Evolutionary conservation across 2,113 vertebrate species (phyloP), one percentile per base, ranked within the genome.

Genomic region (Heterotis niloticus): DNA sequence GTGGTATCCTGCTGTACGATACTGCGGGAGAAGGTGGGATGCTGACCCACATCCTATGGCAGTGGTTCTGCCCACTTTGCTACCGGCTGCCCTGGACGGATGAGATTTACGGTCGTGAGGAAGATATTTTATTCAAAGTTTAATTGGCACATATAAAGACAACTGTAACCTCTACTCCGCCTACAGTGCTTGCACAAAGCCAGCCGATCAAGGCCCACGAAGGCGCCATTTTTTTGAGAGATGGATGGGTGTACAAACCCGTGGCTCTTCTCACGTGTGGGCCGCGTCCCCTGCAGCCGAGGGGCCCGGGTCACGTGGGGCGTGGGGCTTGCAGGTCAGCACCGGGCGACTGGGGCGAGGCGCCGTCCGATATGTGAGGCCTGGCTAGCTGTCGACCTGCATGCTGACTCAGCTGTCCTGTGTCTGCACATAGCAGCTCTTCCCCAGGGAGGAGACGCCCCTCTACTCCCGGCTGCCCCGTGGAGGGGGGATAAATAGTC

Each of bases 341-440:
- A 54, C 23, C 26, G 71, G 52, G 23, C 13, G 51, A 74, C 1
- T n/a, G 77, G 23, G n/a, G 52, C 54, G 18, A 13, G 51, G 44
- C 18, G 18, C 66, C 18, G 26, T n/a, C 52, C n/a, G 54, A n/a
- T 18, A 13, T 60, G 18, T 13, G 64, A 54, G 77, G 52, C n/a
- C 76, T 0, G 64, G n/a, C 44, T 9, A 54, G 18, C 64, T 28
- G 24, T 23, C 65, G 10, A 11, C 76, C 51, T 26, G 3, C 16
- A 23, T 78, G 76, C 76, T 77, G 62, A 77, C 44, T 77, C 76
- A 67, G 76, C 76, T 67, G 44, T 54, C 9, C 28, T 4, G 10
- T 1, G 17, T 13, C 28, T 16, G 28, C 20, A 26, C 44, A 26
- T 52, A 66, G 26, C 75, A 24, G 34, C 44, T 57, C 14, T 74